Base-by-base conservation (phyloP, 2,888 invertebrate genomes). In the Eilema sororculum region DNA sequence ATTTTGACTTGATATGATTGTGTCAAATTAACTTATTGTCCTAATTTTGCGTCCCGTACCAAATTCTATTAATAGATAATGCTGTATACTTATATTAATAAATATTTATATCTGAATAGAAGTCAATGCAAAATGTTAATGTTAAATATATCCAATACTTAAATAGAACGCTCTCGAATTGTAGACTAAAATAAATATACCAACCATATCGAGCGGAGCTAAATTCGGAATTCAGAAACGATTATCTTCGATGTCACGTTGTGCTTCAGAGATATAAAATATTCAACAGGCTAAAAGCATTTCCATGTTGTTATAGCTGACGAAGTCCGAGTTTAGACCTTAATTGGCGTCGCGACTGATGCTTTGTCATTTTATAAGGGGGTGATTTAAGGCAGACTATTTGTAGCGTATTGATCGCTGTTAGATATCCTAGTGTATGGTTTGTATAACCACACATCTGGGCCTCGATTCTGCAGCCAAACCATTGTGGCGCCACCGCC, bases 261-360 rank as follows among this genome's bases (percentile, higher is more conserved):
- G n/a, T 30, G 73, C 74, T 33, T 70, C 69, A 69, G 73, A 65
- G 68, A 60, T 65, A 77, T 87, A 77, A 86, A 87, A 87, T 87
- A 87, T 87, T 85, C 87, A 87, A 73, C 68, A 65, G 65, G 72
- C 72, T 87, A 78, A 87, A 86, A 87, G 87, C 86, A 72, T 87
- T 87, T 52, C 73, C 65, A 28, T 86, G 86, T 87, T 80, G 81
- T 72, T 78, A 78, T 77, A 71, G 65, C 68, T 66, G 68, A 10
- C 74, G 24, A 68, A 72, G 80, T 78, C 76, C 81, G 74, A 83
- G 79, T 79, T 79, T 79, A 76, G 74, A 70, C 70, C 77, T 75
- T 87, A 87, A 87, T 86, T 87, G 85, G 77, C 83, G 74, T 71
- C 67, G 68, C 64, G 72, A 85, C 70, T 74, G 86, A 84, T 83